Evolutionary conservation across 2,888 invertebrate genomes (phyloP), one percentile per base, ranked within the genome.

Genomic region (Danaus chrysippus): DNA sequence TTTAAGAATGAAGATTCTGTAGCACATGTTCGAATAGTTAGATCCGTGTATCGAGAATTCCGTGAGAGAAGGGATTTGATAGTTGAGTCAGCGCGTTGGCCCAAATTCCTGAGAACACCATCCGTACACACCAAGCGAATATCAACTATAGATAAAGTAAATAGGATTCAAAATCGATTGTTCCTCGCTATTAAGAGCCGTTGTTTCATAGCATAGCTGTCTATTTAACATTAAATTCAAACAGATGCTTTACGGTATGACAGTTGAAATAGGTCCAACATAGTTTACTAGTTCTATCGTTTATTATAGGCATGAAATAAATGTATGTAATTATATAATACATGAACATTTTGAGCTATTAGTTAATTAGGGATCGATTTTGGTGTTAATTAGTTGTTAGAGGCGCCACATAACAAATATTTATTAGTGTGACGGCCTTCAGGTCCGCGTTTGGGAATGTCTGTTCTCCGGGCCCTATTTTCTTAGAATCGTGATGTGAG

Each of bases 71-170:
- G 84, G 87, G 86, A 86, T 84, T 86, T 84, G 83, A 83, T 81
- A 81, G 86, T 86, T 89, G 90, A 91, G 82, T 90, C 89, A 90
- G 85, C 86, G 80, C 75, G 76, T 79, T 89, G 89, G 76, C 87
- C 90, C 87, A 90, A 89, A 91, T 91, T 85, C 89, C 88, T 78
- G 68, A 76, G 79, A 73, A 83, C 82, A 84, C 84, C 89, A 90
- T 90, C 87, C 78, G 76, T 73, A 78, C 68, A 70, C 49, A 53
- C 43, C 77, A 83, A 71, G 69, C 71, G 63, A 87, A 81, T 77
- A 74, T 63, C 71, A 70, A 77, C 82, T 75, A 62, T 76, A 76
- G 43, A n/a, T 58, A 54, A 64, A 58, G 19, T 46, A 0, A 13
- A 58, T 76, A 82, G 68, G 73, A 68, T 59, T 69, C 61, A 78